These are phyloP conservation scores for Eurypyga helias DNA, from an alignment of 2,113 vertebrate genomes.

Conservation along the genomic window DNA sequence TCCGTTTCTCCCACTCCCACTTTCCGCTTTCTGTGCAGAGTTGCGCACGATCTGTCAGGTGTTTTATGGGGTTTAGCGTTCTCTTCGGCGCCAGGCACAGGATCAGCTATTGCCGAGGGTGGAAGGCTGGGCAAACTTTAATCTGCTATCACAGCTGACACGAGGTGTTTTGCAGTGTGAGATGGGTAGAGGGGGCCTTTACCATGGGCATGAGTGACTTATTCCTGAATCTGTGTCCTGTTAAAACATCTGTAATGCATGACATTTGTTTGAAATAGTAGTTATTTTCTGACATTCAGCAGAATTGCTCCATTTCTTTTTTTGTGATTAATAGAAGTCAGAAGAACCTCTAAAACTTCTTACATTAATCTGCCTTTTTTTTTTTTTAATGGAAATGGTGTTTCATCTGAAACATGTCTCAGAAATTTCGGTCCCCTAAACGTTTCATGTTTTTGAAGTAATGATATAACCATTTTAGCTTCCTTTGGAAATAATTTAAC, in stretches of 20 bases:
- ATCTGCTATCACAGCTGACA: background rate
- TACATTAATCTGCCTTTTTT: background rate
- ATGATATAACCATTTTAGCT: background rate
- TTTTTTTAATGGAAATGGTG: background rate
- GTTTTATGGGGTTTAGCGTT: background rate
- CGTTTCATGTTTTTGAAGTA: background rate
- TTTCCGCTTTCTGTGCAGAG: background rate
- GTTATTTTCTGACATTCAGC: background rate
- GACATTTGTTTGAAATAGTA: background rate
- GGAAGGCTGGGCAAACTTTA: background rate
- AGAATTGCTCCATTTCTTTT: background rate
- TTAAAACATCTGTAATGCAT: background rate
- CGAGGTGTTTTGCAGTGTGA: background rate
- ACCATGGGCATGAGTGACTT: background rate
- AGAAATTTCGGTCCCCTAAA: background rate
- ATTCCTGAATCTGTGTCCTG: background rate
- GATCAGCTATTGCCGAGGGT: background rate
- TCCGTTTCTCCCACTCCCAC: background rate
- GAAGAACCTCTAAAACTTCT: background rate
- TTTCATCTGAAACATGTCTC: background rate
- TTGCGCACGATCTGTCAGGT: background rate
- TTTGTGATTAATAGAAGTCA: background rate
- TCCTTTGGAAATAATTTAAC: background rate
- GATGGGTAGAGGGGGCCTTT: background rate
- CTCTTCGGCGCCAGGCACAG: background rate